Conservation (phyloP, 2,888 invertebrate genomes). For the Sarcophaga variegata region DNA sequence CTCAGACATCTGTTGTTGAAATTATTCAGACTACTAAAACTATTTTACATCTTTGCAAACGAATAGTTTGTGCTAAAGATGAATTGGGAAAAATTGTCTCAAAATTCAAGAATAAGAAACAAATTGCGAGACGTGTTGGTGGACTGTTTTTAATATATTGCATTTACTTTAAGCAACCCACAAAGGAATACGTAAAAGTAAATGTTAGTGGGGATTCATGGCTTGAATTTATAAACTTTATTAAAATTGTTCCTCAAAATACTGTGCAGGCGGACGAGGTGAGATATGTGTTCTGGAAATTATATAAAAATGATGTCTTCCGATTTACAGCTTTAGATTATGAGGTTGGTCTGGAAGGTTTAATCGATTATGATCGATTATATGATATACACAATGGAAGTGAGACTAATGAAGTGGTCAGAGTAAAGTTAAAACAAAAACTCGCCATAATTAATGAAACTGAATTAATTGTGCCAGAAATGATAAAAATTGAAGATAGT, state of each 20-base stretch:
- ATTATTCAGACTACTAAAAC: slow-evolving; percentile 76
- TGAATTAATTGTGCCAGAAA: slow-evolving; percentile 62
- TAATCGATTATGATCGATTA: slow-evolving; percentile 75
- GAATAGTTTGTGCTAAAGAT: slow-evolving; percentile 72
- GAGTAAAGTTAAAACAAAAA: slow-evolving; percentile 70
- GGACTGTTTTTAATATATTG: slow-evolving; percentile 76
- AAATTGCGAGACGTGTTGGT: slow-evolving; percentile 73
- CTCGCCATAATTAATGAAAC: slow-evolving; percentile 68
- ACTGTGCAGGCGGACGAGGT: slow-evolving; percentile 68
- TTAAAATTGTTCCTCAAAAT: slow-evolving; percentile 60
- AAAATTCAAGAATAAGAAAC: slow-evolving; percentile 63
- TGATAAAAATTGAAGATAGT: slow-evolving; percentile 74
- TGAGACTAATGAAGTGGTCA: slow-evolving; percentile 33
- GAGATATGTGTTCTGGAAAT: slow-evolving; percentile 73
- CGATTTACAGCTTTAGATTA: slow-evolving; percentile 75
- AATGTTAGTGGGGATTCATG: slow-evolving; percentile 74
- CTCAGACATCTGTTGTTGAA: slow-evolving; percentile 74
- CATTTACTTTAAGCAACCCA: slow-evolving; percentile 79
- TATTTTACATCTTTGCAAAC: slow-evolving; percentile 74
- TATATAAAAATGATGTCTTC: slow-evolving; percentile 74
- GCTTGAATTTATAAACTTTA: slow-evolving; percentile 72
- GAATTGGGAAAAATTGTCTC: slow-evolving; percentile 41
- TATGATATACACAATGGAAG: slow-evolving; percentile 47
- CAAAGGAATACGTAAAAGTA: slow-evolving; percentile 76
- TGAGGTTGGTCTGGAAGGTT: slow-evolving; percentile 74